Evolutionary conservation across 1,140 invertebrate genomes (phyloP).

Genomic region (Meloidogyne floridensis): DNA sequence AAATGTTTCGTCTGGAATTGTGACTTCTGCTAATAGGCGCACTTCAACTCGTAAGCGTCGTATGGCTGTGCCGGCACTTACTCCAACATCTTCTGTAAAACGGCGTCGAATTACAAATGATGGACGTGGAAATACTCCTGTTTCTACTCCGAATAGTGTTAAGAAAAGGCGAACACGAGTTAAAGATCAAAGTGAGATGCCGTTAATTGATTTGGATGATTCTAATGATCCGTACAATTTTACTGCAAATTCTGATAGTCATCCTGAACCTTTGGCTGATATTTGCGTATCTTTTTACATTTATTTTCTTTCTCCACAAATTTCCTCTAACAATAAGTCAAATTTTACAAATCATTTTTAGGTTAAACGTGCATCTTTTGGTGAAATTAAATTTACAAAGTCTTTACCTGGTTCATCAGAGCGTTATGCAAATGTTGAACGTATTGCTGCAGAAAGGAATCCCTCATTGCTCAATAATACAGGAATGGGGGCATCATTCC

Average conservation of each 20-base stretch:
- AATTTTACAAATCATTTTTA: constrained; percentile 16
- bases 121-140: background rate
- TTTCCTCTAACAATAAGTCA: too few relatives aligned
- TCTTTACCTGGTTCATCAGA: constrained; percentile 38
- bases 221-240: constrained; percentile 57
- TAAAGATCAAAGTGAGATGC: background rate
- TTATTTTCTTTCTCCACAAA: background rate
- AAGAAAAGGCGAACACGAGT: background rate
- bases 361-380: constrained; percentile 39
- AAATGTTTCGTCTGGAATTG: background rate
- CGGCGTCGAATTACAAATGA: background rate
- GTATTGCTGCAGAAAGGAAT: constrained; percentile 37
- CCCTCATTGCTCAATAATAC: background rate
- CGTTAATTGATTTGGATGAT: background rate
- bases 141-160: background rate
- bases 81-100: background rate
- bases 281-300: constrained; percentile 37
- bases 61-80: background rate
- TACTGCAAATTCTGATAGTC: constrained; percentile 49
- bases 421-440: constrained; percentile 51
- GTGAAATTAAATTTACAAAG: constrained; percentile 30
- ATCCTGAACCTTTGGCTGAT: constrained; percentile 60
- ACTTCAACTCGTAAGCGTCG: constrained; percentile 16
- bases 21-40: background rate
- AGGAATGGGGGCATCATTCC: background rate